Base-by-base conservation (phyloP, 2,888 invertebrate genomes). In the Alloplasta piceator region DNA sequence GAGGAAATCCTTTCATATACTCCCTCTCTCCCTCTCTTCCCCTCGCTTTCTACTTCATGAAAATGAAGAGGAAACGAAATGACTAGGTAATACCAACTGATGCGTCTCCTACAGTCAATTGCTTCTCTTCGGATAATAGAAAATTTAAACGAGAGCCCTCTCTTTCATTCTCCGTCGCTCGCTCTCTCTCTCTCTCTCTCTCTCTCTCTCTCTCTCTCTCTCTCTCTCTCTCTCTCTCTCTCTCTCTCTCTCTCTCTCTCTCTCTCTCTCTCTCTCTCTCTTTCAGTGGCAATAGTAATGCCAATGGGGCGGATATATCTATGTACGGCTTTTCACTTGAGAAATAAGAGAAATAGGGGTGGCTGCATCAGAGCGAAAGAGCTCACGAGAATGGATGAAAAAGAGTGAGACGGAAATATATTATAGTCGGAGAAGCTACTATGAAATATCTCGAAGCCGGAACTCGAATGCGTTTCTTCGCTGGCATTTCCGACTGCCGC, bases 91-190 rank as follows among this genome's bases (percentile, higher is more conserved):
- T 55, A 41, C 55, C 36, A 56, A 73, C 39, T 73, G 52, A 55
- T 36, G 55, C 39, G 55, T 64, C 55, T 38, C 38, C 61, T 14
- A 50, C 36, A 52, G 66, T 55, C 78, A 71, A 71, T 78, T 72
- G 66, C 16, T 52, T 58, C 58, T 52, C 71, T 66, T 60, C 43
- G 66, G 12, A 38, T 72, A 72, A 72, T 72, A 60, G 74, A 72
- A 78, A 26, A 71, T 72, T 66, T 72, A 38, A 10, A 39, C 64
- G 43, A 55, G 50, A 64, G 16, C 12, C 41, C 43, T 14, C n/a
- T 10, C 48, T 67, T 14, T 10, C 48, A 60, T 14, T 14, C 43
- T 26, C 26, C 26, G 26, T n/a, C n/a, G 10, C 38, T 36, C 9
- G 1, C 43, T n/a, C n/a, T 4, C 26, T 56, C 1, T 36, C n/a